phyloP scores from a whole-genome alignment of 2,113 vertebrate species.

The Vulpes ferrilata region DNA sequence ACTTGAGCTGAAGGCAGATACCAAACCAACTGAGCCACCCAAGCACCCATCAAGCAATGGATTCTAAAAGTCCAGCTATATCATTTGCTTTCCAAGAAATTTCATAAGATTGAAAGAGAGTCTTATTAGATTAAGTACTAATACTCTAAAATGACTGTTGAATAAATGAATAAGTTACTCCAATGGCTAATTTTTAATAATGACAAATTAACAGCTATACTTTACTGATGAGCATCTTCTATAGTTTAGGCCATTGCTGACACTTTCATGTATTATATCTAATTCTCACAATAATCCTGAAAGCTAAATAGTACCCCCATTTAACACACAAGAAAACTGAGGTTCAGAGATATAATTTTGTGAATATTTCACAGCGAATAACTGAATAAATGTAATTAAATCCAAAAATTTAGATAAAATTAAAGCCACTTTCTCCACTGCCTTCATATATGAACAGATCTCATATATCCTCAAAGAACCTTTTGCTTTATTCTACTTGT shows the following conservation, averaged over 20 bases:
- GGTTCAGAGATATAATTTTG: conserved; percentile 8
- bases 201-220: not conserved
- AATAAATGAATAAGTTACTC: conserved; percentile 30
- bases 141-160: conserved; percentile 24
- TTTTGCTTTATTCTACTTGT: not conserved
- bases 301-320: not conserved
- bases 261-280: conserved; percentile 6
- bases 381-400: not conserved
- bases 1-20: no score
- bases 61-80: conserved; percentile 22
- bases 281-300: not conserved
- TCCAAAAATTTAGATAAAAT: conserved; percentile 25
- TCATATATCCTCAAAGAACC: not conserved
- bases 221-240: not conserved
- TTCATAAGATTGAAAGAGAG: not conserved
- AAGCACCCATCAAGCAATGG: not conserved
- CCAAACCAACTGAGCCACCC: no score
- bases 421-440: not conserved
- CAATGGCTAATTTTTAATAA: conserved; percentile 31
- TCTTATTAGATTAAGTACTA: not conserved
- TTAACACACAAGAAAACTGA: conserved; percentile 41
- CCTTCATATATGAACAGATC: conserved; percentile 33
- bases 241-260: not conserved
- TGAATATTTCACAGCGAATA: not conserved
- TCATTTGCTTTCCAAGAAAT: conserved; percentile 18